These are phyloP conservation scores for Sebastes cheni DNA, from an alignment of 2,797 vertebrate genomes.

Conservation along the genomic window DNA sequence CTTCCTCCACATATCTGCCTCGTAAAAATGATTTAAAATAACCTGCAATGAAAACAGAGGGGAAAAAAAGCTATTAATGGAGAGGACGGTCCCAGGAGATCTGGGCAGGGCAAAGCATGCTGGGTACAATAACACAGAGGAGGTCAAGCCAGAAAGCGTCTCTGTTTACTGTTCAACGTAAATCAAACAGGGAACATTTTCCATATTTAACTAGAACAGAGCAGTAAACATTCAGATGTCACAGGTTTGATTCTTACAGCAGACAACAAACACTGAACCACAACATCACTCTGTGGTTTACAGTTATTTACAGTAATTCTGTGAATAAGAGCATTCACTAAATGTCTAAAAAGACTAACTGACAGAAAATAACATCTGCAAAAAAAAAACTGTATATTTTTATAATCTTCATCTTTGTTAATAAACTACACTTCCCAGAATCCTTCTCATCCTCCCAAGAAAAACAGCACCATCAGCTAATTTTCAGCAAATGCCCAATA, in stretches of 20 bases:
- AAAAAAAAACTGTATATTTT: too few relatives aligned
- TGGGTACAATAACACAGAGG: constrained; percentile 43
- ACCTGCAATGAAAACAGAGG: constrained; percentile 22
- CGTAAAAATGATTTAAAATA: constrained; percentile 9
- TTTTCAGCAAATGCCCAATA: too few relatives aligned
- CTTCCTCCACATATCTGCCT: neutral
- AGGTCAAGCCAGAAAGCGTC: neutral
- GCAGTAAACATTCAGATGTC: neutral
- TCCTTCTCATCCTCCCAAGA: too few relatives aligned
- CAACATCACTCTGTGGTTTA: neutral
- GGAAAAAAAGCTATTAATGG: constrained; percentile 32
- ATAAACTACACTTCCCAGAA: too few relatives aligned
- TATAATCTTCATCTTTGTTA: too few relatives aligned
- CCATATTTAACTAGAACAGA: neutral
- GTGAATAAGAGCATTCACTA: neutral
- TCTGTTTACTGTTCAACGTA: constrained; percentile 5
- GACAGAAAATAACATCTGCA: neutral
- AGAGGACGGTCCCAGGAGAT: constrained; percentile 23
- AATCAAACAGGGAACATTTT: neutral
- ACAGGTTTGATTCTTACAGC: neutral
- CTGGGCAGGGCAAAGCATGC: constrained; percentile 35
- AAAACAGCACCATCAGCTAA: too few relatives aligned
- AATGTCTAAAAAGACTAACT: neutral
- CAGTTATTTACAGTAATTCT: neutral
- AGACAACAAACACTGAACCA: neutral